Evolutionary conservation across 1,140 invertebrate genomes (phyloP), one percentile per base, ranked within the genome.

Genomic region (Vanessa atalanta): DNA sequence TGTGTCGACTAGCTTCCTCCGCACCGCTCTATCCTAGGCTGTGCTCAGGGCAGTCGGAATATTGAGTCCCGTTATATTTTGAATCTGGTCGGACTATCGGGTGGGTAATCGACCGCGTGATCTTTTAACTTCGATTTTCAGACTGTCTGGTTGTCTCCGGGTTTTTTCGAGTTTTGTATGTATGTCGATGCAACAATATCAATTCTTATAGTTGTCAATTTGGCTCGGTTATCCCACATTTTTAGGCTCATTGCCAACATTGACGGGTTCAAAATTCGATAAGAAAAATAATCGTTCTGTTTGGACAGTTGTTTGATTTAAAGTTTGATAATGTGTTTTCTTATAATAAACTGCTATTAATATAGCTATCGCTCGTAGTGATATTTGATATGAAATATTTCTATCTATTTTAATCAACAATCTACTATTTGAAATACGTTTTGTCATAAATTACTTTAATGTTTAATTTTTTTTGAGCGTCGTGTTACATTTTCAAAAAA

Each of bases 241-340:
- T 75, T 75, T 75, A 71, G 73, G 73, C 73, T 67, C 69, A 51
- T 60, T 65, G 73, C 73, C 73, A 75, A 63, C 66, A 70, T 61
- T 75, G 69, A 70, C 57, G 50, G 60, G 53, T 55, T 71, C 65
- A 66, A 70, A 71, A 70, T 55, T 67, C 68, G 69, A 75, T 75
- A 75, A 75, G 55, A 57, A 70, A 75, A 61, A 75, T 71, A 75
- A 75, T 75, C 69, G 66, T 47, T 71, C 63, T 64, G 61, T 71
- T 71, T 66, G 65, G 47, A 69, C 65, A 55, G 61, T 69, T 74
- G 47, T 3, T 68, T 68, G 72, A 74, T 74, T 74, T 74, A 69
- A 69, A 64, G 66, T 69, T 31, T 69, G 65, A 64, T 55, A 73
- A 74, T 69, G 31, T 64, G 48, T 31, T 53, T 60, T 69, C 12